A percentile compares a stretch with the other conserved stretches of the same genome.
These are phyloP conservation scores for Dryadula phaetusa DNA, from an alignment of 2,888 invertebrate genomes.

Conservation along the genomic window DNA sequence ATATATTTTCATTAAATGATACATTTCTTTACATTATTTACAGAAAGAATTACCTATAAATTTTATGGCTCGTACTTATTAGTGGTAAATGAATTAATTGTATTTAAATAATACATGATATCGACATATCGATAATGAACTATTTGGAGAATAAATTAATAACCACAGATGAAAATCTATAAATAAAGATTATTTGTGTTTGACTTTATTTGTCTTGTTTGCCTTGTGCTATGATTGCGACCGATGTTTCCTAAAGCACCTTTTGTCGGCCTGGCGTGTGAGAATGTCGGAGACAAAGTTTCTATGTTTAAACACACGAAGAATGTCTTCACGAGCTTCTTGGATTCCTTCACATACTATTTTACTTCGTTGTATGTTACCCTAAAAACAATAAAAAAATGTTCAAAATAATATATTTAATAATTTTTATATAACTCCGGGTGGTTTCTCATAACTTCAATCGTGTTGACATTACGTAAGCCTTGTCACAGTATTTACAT, in stretches of 20 bases:
- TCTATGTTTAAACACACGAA: conserved; percentile 96
- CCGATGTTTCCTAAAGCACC: conserved; percentile 96
- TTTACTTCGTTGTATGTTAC: conserved; percentile 97
- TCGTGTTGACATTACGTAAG: too few relatives aligned
- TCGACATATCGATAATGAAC: conserved; percentile 5
- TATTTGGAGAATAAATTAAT: conserved; percentile 8
- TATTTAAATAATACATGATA: conserved; percentile 10
- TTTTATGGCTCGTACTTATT: conserved; percentile 14
- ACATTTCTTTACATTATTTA: conserved; percentile 51
- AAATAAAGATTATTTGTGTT: conserved; percentile 35
- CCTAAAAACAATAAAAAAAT: conserved; percentile 83
- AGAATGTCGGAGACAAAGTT: conserved; percentile 95
- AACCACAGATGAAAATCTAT: conserved; percentile 4
- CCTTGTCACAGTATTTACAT: too few relatives aligned
- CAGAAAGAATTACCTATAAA: conserved; percentile 32
- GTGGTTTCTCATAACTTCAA: too few relatives aligned
- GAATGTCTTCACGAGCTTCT: conserved; percentile 94
- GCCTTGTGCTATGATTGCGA: conserved; percentile 81
- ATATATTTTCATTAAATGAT: conserved; percentile 39
- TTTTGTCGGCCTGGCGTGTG: conserved; percentile 94
- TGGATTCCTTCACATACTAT: conserved; percentile 95
- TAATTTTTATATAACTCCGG: too few relatives aligned
- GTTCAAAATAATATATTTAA: too few relatives aligned
- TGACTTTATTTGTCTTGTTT: conserved; percentile 41
- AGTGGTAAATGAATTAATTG: conserved; percentile 5